Conservation (phyloP, 2,113 vertebrate genomes). For the Carettochelys insculpta region DNA sequence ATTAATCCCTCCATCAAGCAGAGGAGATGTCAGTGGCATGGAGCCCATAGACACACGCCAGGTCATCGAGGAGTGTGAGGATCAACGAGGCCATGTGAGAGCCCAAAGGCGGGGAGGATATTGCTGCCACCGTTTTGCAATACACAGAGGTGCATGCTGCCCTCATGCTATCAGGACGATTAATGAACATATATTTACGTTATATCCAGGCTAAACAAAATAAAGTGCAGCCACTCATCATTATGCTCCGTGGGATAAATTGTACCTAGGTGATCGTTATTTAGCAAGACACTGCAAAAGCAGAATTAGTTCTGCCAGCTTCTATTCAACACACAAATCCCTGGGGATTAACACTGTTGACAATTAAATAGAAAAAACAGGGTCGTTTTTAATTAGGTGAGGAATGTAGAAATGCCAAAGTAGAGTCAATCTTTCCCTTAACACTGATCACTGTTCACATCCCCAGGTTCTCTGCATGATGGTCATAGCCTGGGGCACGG, state of each 20-base stretch:
- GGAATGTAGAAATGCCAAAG: not conserved
- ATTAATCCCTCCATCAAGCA: not conserved
- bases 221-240: constrained; percentile 30
- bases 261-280: constrained; percentile 34
- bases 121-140: not conserved
- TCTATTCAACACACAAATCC: constrained; percentile 41
- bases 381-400: accelerated
- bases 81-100: not conserved
- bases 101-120: not conserved
- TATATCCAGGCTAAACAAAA: constrained; percentile 69
- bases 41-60: not conserved
- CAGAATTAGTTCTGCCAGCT: constrained; percentile 53
- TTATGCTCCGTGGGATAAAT: constrained; percentile 29
- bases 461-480: not conserved
- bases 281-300: not conserved
- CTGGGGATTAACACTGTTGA: constrained; percentile 27
- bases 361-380: not conserved
- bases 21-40: not conserved
- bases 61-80: not conserved
- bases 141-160: not conserved
- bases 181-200: constrained; percentile 55
- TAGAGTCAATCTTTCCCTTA: not conserved
- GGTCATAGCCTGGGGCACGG: not conserved
- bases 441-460: not conserved
- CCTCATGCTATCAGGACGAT: not conserved